Evolutionary conservation across 2,797 vertebrate genomes (phyloP).

Genomic region (Mastacembelus armatus): DNA sequence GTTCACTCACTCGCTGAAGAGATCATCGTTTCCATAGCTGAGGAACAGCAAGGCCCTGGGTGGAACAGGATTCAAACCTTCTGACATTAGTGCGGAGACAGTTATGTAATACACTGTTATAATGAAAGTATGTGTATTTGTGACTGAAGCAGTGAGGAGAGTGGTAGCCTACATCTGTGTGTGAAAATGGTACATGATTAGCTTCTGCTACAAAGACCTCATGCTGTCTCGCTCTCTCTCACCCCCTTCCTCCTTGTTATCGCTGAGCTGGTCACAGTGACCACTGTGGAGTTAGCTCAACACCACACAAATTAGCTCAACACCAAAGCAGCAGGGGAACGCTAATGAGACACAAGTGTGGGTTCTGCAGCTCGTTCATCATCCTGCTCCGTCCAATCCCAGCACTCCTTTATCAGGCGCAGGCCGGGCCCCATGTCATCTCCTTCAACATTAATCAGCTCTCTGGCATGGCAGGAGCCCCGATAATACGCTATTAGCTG

Average conservation of each 20-base stretch:
- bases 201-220: conserved; percentile 3
- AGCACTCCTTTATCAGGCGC: conserved; percentile 68
- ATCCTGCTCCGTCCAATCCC: conserved; percentile 74
- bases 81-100: too few species aligned
- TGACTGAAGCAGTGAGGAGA: not conserved
- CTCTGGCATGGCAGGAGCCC: conserved; percentile 65
- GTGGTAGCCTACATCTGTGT: not conserved
- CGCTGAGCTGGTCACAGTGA: conserved; percentile 4
- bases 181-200: conserved; percentile 26
- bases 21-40: too few species aligned
- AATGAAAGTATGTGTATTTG: not conserved
- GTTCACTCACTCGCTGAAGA: too few species aligned
- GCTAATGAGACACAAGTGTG: conserved; percentile 76
- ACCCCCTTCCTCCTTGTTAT: conserved; percentile 12
- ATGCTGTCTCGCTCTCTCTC: not conserved
- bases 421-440: conserved; percentile 56
- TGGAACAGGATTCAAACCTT: too few species aligned
- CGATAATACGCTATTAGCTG: conserved; percentile 78
- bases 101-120: too few species aligned
- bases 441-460: conserved; percentile 77
- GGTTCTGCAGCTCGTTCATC: conserved; percentile 73
- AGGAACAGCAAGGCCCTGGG: too few species aligned
- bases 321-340: conserved; percentile 51
- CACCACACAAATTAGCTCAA: conserved; percentile 76
- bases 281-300: too few species aligned